Evolutionary conservation across 2,113 vertebrate species (phyloP).

Genomic region (Hiodon alosoides): DNA sequence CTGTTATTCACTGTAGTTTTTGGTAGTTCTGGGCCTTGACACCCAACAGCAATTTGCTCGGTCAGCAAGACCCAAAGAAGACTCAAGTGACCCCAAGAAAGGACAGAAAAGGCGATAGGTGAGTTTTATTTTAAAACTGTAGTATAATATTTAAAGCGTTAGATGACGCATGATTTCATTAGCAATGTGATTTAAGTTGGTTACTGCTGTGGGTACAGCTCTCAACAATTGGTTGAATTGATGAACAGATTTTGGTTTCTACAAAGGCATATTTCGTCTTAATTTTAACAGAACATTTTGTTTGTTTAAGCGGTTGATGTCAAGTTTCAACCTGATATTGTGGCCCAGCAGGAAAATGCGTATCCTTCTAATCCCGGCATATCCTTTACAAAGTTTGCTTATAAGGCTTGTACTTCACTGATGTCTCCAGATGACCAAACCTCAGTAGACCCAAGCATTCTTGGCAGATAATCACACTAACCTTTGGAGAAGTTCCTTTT

Average conservation of each 20-base stretch:
- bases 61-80: slow-evolving; percentile 88
- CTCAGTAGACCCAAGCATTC: background rate
- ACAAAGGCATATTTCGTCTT: slow-evolving; percentile 18
- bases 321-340: slow-evolving; percentile 51
- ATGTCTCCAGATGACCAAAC: background rate
- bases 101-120: slow-evolving; percentile 50
- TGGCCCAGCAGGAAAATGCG: slow-evolving; percentile 57
- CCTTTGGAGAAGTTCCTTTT: background rate
- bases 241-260: slow-evolving; percentile 34
- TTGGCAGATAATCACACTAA: background rate
- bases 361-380: slow-evolving; percentile 63
- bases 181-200: too few relatives aligned
- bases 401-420: background rate
- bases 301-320: slow-evolving; percentile 61
- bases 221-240: too few relatives aligned
- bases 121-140: slow-evolving; percentile 23
- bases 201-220: background rate
- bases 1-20: too few relatives aligned
- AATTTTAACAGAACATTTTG: slow-evolving; percentile 39
- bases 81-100: slow-evolving; percentile 59
- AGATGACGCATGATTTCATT: too few relatives aligned
- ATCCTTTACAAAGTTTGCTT: slow-evolving; percentile 57
- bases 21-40: slow-evolving; percentile 47
- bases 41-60: slow-evolving; percentile 83
- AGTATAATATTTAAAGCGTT: background rate